Evolutionary conservation across 2,113 vertebrate genomes (phyloP).

Genomic region (Forbesichthys papilliferus): DNA sequence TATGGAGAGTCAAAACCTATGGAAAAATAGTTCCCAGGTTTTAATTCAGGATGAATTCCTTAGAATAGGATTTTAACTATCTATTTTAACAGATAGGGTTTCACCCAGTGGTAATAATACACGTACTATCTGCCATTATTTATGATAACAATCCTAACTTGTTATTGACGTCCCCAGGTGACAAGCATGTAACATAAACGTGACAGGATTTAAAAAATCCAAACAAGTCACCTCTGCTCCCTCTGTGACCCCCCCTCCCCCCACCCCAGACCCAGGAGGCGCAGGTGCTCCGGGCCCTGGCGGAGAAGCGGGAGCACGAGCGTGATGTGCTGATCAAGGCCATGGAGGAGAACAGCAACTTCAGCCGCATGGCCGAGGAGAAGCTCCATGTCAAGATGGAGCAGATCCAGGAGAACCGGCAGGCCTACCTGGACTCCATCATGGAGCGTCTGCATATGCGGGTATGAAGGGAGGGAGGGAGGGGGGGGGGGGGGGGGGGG

Average conservation of each 20-base stretch:
- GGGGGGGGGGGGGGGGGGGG: not conserved
- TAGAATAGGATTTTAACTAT: not conserved
- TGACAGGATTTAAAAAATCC: no score
- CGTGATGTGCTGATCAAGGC: constrained; percentile 95
- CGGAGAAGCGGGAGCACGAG: constrained; percentile 92
- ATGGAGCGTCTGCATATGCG: constrained; percentile 94
- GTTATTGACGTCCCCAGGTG: no score
- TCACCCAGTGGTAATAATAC: no score
- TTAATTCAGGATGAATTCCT: no score
- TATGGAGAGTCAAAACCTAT: no score
- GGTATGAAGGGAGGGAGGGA: constrained; percentile 69
- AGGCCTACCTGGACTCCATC: constrained; percentile 88
- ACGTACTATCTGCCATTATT: no score
- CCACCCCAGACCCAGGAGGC: constrained; percentile 88
- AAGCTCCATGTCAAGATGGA: constrained; percentile 94
- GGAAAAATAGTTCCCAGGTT: no score
- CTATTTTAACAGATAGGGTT: not conserved
- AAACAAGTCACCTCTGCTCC: not conserved
- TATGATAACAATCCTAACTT: no score
- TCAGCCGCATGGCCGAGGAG: constrained; percentile 96
- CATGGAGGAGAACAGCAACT: constrained; percentile 98
- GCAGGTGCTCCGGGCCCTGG: constrained; percentile 87
- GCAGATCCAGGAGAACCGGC: constrained; percentile 92
- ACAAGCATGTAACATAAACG: no score
- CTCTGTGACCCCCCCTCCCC: not conserved